Base-by-base conservation (phyloP, 2,888 invertebrate species). In the Drosophila sordidula region DNA sequence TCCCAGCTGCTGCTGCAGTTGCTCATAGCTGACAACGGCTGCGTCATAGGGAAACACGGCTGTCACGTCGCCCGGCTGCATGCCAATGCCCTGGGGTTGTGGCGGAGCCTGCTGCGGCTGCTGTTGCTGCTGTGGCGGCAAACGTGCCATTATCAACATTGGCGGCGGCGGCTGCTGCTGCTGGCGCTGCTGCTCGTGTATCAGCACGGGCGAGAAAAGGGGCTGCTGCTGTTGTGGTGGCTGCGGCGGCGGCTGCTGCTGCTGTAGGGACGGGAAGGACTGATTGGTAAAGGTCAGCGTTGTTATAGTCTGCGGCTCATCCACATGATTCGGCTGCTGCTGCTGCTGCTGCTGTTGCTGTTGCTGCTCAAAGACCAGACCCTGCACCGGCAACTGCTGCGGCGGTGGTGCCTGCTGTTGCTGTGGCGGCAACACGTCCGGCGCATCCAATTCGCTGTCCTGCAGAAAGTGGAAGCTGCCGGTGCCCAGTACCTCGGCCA, bases 231-330 rank as follows among this genome's bases (percentile, higher is more conserved):
- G 59, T 16, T 29, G 38, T 29, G 54, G 32, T 11, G 32, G 42
- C 16, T 16, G 58, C 6, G 45, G 73, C 8, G 18, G 63, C 5
- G 44, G 87, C 18, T 79, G 90, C 42, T 78, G 79, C 39, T 78
- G 87, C 51, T 84, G 87, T 55, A 90, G 90, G 65, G 93, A 93
- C 69, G 94, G 93, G 91, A 95, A 97, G 90, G 95, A 96, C 91
- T 96, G 97, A 92, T 97, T 97, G 58, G 97, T 97, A 92, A 96
- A 97, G 45, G 97, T 97, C 92, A 97, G 96, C 29, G 96, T 95
- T 25, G 96, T 96, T 89, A 97, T 97, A 61, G 94, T 92, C 87
- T 93, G 93, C 59, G 92, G 61, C 39, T 90, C 88, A 32, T 90
- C 86, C n/a, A 74, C 78, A 63, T 85, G 86, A 58, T 81, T 89